Base-by-base conservation (phyloP, 1,140 invertebrate genomes). In the Thaumatotibia leucotreta region DNA sequence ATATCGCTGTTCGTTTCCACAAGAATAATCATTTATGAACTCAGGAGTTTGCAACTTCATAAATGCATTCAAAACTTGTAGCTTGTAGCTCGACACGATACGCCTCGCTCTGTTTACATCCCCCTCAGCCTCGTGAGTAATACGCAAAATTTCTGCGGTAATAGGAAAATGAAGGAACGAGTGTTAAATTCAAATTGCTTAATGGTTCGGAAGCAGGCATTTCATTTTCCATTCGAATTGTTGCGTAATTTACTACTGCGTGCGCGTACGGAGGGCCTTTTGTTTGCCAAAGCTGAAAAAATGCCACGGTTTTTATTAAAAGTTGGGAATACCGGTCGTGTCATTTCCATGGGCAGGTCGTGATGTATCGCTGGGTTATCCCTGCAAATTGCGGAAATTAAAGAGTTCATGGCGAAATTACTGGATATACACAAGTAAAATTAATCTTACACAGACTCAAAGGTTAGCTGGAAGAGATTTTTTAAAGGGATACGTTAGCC, bases 151-250 rank as follows among this genome's bases (percentile, higher is more conserved):
- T 79, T 82, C 74, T 77, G 83, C 66, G 76, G 78, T 85, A 85
- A 88, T 82, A 82, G 81, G 80, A 85, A 86, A 88, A 88, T 85
- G 83, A 84, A 88, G 80, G 85, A 83, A 88, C 81, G 84, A 84
- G 84, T 89, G 86, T 86, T 83, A 89, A 89, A 89, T 89, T 88
- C 83, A 86, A 88, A 90, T 90, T 84, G 85, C 83, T 89, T 88
- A 90, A 90, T 90, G 86, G 88, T 75, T 79, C 76, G 83, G 78
- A 81, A 88, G 83, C 84, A 87, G 77, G 85, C 84, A 88, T 90
- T 90, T 90, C 88, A 90, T 90, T 90, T 90, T 90, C 88, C 88
- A 83, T 87, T 80, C 80, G 80, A 83, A 84, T 84, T 88, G 83
- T 77, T 82, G 61, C 83, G 84, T 88, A 84, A 86, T 88, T 88